Evolutionary conservation across 1,140 invertebrate genomes (phyloP).

Genomic region (Drosophila bipectinata): DNA sequence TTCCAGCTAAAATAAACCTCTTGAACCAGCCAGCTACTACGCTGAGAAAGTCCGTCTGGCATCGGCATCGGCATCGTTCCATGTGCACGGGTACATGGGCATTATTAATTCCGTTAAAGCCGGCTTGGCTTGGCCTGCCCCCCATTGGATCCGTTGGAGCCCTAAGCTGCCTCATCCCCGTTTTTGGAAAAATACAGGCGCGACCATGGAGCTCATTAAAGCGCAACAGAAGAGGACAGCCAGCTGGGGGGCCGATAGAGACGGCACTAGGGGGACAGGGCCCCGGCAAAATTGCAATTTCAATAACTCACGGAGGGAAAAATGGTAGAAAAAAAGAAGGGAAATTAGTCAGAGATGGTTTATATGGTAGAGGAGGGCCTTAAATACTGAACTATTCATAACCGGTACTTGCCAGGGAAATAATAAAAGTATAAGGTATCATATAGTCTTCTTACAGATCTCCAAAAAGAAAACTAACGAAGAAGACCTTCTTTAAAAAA

Average conservation of each 20-base stretch:
- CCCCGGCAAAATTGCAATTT: conserved; percentile 55
- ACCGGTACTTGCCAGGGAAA: too few species aligned
- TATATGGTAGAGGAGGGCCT: too few species aligned
- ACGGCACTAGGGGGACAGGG: neutral
- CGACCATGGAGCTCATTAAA: conserved; percentile 64
- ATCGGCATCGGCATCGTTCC: neutral
- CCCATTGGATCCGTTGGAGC: neutral
- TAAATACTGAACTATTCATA: too few species aligned
- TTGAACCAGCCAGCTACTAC: neutral
- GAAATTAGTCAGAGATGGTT: too few species aligned
- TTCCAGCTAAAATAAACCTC: conserved; percentile 18
- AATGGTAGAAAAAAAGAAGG: conserved; percentile 1
- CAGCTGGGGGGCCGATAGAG: neutral
- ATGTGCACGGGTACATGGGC: conserved; percentile 22
- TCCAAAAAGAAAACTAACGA: too few species aligned
- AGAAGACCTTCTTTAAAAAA: too few species aligned
- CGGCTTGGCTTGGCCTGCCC: conserved; percentile 3
- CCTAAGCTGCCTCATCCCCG: neutral
- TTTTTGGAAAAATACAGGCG: conserved; percentile 3
- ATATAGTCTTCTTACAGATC: too few species aligned
- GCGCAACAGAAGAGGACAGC: conserved; percentile 1
- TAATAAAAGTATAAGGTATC: too few species aligned
- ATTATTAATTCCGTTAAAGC: conserved; percentile 64
- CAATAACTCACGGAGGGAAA: conserved; percentile 61
- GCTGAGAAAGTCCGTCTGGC: conserved; percentile 5